Base-by-base conservation (phyloP, 2,113 vertebrate species). In the Chitala chitala region DNA sequence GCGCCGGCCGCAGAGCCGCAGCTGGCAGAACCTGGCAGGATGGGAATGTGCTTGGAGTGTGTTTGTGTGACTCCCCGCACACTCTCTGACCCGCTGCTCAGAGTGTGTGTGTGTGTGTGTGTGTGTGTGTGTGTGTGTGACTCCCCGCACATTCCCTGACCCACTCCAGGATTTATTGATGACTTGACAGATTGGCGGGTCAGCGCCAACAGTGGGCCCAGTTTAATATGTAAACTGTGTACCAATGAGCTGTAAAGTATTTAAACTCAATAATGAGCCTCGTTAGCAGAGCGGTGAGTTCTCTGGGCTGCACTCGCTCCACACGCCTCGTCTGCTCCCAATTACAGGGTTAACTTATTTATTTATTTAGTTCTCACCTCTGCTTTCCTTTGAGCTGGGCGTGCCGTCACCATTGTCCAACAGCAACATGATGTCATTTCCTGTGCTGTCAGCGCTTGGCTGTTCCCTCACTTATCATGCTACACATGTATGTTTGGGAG, bases 371-470 rank as follows among this genome's bases (percentile, higher is more conserved):
- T n/a, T n/a, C 24, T 64, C 69, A 36, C 15, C 12, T 55, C 38
- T 24, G 17, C 29, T 46, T 42, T 51, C 12, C 64, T 17, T 66
- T 1, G 5, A 58, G 20, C 20, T 55, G 63, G 53, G 42, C 36
- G 55, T 20, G 69, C 8, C 59, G 50, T 61, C 10, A 44, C 40
- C n/a, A 48, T 63, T 31, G 13, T n/a, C 44, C 72, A 56, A 71
- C 20, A 75, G 61, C 71, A 72, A 77, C 78, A 76, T 76, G 74
- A 82, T 78, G 79, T 77, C 46, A 80, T 84, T 82, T 78, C 77
- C 72, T 80, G 55, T 73, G 42, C 64, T 48, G 42, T 68, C 42
- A 68, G 15, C 42, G 46, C 64, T 55, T 55, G 53, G 53, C 65
- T 73, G 54, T 78, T 66, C 58, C 81, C 61, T 73, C 33, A 77